These are phyloP conservation scores for Mustela nigripes DNA, from an alignment of 2,113 vertebrate species.

Conservation along the genomic window DNA sequence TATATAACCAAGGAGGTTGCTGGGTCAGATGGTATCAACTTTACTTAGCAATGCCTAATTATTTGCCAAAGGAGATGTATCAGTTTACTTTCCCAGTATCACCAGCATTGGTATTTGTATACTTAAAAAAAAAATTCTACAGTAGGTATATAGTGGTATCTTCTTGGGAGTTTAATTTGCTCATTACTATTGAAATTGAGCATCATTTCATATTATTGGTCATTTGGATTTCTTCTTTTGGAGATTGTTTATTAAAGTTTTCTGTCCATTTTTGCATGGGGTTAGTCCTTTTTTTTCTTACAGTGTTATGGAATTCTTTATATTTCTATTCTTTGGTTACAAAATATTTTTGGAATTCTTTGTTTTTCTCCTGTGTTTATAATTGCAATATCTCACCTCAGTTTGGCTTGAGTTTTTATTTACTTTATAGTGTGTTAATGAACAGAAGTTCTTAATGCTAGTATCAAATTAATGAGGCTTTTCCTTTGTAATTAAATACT, in stretches of 20 bases:
- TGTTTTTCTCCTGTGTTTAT: not conserved
- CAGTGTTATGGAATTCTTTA: not conserved
- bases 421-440: not conserved
- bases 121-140: not conserved
- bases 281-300: not conserved
- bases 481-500: not conserved
- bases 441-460: conserved; percentile 4
- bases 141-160: not conserved
- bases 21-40: not conserved
- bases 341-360: not conserved
- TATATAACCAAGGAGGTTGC: conserved; percentile 17
- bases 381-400: not conserved
- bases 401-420: not conserved
- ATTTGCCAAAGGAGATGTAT: not conserved
- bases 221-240: conserved; percentile 43
- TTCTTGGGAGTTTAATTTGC: not conserved
- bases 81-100: not conserved
- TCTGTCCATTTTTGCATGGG: not conserved
- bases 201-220: not conserved
- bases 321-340: not conserved
- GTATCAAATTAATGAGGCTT: not conserved
- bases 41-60: conserved; percentile 34
- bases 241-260: not conserved
- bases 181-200: not conserved
- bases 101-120: not conserved